phyloP scores from a whole-genome alignment of 1,140 invertebrate species.

The Plodia interpunctella region DNA sequence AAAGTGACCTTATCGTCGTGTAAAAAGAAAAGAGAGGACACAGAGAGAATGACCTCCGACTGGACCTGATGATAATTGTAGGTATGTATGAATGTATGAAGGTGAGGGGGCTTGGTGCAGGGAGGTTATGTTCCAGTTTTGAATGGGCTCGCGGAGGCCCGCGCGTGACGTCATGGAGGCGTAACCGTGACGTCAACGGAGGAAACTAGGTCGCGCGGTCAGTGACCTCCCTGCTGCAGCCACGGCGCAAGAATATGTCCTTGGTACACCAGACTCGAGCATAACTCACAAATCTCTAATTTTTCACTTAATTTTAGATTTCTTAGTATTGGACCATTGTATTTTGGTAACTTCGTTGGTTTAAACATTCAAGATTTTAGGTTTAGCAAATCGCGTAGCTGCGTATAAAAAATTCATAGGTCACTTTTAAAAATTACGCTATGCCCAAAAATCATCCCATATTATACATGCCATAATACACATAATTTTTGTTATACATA shows the following conservation, averaged over 20 bases:
- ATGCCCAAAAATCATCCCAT: too few species aligned
- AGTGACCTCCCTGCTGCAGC: constrained; percentile 53
- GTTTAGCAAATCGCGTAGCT: too few species aligned
- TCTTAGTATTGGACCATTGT: too few species aligned
- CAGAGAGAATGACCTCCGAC: constrained; percentile 49
- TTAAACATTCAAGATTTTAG: too few species aligned
- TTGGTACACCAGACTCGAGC: constrained; percentile 22
- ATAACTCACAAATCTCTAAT: constrained; percentile 18
- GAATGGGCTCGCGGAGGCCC: constrained; percentile 62
- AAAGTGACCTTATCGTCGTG: constrained; percentile 33
- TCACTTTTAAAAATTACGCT: too few species aligned
- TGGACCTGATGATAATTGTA: constrained; percentile 31
- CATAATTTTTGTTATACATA: too few species aligned
- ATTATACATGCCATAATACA: too few species aligned
- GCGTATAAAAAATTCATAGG: too few species aligned
- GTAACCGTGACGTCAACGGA: constrained; percentile 63
- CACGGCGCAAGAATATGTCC: constrained; percentile 35
- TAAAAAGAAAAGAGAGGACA: constrained; percentile 42
- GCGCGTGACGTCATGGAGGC: constrained; percentile 65
- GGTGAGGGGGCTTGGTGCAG: constrained; percentile 32
- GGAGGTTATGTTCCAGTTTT: constrained; percentile 65
- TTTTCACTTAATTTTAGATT: too few species aligned
- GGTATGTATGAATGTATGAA: constrained; percentile 27
- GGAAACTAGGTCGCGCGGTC: constrained; percentile 64
- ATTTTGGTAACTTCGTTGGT: too few species aligned